These are phyloP conservation scores for Meles meles DNA, from an alignment of 2,113 vertebrate genomes.

Conservation along the genomic window DNA sequence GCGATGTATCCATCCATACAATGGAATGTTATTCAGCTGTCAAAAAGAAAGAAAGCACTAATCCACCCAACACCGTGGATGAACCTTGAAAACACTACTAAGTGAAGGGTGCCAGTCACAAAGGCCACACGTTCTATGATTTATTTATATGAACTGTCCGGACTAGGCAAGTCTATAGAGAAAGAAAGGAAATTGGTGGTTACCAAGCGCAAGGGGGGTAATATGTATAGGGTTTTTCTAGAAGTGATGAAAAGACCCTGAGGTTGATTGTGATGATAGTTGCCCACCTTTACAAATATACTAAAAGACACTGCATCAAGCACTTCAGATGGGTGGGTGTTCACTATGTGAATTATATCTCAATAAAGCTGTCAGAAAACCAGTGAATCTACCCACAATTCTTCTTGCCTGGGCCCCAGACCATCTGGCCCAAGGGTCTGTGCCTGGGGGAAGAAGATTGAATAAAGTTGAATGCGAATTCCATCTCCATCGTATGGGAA, in stretches of 20 bases:
- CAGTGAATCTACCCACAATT: neutral
- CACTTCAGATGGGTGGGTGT: neutral
- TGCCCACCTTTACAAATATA: neutral
- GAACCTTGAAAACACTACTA: neutral
- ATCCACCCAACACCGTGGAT: neutral
- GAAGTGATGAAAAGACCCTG: neutral
- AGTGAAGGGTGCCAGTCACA: neutral
- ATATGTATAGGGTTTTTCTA: neutral
- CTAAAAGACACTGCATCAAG: neutral
- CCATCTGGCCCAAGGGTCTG: neutral
- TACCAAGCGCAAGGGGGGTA: no score
- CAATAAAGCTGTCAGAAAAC: neutral
- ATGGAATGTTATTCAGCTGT: neutral
- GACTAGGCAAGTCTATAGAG: neutral
- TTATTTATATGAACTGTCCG: neutral
- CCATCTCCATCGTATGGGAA: conserved; percentile 2
- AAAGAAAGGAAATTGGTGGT: neutral
- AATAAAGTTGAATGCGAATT: conserved; percentile 9
- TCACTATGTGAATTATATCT: neutral
- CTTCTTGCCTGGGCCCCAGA: neutral
- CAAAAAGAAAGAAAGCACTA: neutral
- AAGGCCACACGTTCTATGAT: neutral
- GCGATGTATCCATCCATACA: neutral
- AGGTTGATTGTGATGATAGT: neutral
- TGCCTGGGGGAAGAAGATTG: neutral